Evolutionary conservation across 2,113 vertebrate genomes (phyloP).

Genomic region (Anolis carolinensis): DNA sequence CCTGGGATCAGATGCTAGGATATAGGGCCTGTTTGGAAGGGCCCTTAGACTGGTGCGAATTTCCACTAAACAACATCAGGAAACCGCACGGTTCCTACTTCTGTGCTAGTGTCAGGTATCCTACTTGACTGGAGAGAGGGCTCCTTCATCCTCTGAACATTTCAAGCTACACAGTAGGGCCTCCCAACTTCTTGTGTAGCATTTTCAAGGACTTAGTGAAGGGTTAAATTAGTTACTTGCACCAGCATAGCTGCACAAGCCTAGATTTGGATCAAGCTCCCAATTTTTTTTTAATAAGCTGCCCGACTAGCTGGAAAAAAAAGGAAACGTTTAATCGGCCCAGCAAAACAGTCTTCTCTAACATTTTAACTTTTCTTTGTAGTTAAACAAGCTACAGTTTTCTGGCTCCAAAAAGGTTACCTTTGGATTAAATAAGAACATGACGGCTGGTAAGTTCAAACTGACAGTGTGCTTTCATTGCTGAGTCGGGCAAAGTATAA

Average conservation of each 20-base stretch:
- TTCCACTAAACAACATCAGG: too few species aligned
- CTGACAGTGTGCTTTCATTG: background rate
- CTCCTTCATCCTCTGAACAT: too few species aligned
- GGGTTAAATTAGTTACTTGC: background rate
- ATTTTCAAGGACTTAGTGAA: background rate
- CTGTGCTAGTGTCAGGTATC: too few species aligned
- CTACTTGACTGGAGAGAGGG: too few species aligned
- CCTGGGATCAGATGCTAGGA: too few species aligned
- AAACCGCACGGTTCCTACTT: too few species aligned
- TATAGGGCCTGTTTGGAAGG: too few species aligned
- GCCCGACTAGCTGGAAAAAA: background rate
- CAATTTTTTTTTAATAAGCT: background rate
- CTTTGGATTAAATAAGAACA: constrained; percentile 85
- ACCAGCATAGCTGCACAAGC: background rate
- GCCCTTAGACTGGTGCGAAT: too few species aligned
- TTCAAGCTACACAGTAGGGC: too few species aligned
- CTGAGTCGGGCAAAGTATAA: background rate
- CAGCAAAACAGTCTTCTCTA: background rate
- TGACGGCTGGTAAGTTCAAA: constrained; percentile 79
- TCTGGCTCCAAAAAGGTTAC: constrained; percentile 83
- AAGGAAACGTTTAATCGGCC: background rate
- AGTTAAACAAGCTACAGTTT: constrained; percentile 66
- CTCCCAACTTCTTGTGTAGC: background rate
- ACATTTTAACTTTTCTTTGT: constrained; percentile 24
- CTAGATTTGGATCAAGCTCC: background rate